Base-by-base conservation (phyloP, 2,888 invertebrate genomes). In the Galerucella nymphaeae region DNA sequence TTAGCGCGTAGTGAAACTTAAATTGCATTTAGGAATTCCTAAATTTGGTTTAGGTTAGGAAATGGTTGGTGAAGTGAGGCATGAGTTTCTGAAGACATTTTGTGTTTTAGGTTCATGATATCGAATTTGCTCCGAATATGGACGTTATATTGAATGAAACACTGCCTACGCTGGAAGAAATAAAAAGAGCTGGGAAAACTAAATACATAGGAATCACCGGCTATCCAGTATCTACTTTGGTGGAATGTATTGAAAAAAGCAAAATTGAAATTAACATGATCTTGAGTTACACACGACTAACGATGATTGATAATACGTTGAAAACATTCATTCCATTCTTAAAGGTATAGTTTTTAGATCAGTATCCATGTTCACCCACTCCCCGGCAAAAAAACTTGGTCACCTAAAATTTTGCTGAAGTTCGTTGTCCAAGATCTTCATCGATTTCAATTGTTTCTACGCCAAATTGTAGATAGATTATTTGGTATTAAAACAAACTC, bases 201-300 rank as follows among this genome's bases (percentile, higher is more conserved):
- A 90, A 90, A 75, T 93, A 89, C 83, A 95, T 98, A 76, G 98
- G 98, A 0, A 86, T 97, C 11, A 96, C 97, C 0, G 94, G 93
- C 18, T 98, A 98, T 86, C 94, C 96, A 18, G 87, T 97, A 10
- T 90, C 91, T 0, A 88, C 91, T 30, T 88, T 98, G 81, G 92
- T 92, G 85, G 93, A 94, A 78, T 90, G 94, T 58, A 87, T 96
- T 9, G 90, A 93, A 80, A 90, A 88, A 71, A 91, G 88, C 82
- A 63, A 59, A 14, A 73, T 82, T 14, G 89, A 90, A 76, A 91
- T 96, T 72, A 91, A 93, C 45, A 89, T 91, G 1, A 86, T 96
- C 20, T 88, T 97, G 18, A 91, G 93, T 0, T 98, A 97, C 83
- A 89, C 93, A 6, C 91, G 96, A 78, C 91, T 93, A 41, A 94